Evolutionary conservation across 2,113 vertebrate genomes (phyloP).

Genomic region (Platycercus adscitus): DNA sequence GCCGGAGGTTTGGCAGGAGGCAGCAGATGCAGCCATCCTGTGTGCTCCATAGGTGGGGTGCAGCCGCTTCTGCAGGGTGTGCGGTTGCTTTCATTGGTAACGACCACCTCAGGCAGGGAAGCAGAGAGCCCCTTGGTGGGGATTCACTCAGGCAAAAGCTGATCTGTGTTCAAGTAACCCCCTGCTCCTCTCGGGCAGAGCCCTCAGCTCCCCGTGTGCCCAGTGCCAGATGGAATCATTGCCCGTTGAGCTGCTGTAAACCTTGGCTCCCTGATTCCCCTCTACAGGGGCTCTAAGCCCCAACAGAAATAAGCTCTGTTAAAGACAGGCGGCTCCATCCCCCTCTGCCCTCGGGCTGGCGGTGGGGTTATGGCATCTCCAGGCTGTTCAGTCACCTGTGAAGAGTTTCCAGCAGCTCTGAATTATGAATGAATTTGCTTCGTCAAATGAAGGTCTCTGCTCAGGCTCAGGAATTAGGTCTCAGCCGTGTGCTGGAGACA

Average conservation of each 20-base stretch:
- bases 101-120: no score
- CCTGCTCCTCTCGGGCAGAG: fast-evolving
- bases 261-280: not conserved
- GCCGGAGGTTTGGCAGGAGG: not conserved
- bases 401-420: not conserved
- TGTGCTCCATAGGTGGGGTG: fast-evolving
- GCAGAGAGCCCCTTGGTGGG: not conserved
- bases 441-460: not conserved
- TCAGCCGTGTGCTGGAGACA: not conserved
- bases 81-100: fast-evolving
- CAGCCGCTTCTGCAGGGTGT: not conserved
- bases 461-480: not conserved
- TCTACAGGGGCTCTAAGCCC: not conserved
- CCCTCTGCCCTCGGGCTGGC: fast-evolving
- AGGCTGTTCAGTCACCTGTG: not conserved
- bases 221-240: fast-evolving
- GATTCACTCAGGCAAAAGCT: not conserved
- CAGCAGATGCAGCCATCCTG: not conserved
- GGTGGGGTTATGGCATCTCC: not conserved
- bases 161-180: fast-evolving
- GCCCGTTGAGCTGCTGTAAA: fast-evolving
- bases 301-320: not conserved
- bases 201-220: not conserved
- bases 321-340: fast-evolving
- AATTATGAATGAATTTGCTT: not conserved